phyloP scores from a whole-genome alignment of 2,888 invertebrate genomes.

The Cerastoderma edule region DNA sequence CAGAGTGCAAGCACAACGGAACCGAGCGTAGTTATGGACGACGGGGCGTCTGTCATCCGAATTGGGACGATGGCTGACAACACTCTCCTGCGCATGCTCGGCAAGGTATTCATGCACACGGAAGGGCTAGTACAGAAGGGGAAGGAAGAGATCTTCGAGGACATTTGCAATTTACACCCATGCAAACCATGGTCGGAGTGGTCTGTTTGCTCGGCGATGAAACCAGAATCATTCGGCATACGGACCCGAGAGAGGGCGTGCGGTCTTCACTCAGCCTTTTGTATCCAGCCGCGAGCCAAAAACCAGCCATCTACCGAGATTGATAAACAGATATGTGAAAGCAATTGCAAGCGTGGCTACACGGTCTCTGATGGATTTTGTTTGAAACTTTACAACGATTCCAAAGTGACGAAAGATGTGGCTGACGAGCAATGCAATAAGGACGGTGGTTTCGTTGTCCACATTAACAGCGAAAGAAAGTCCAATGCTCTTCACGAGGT shows the following conservation, averaged over 20 bases:
- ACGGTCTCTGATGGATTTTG: not conserved
- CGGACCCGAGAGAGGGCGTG: not conserved
- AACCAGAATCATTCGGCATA: not conserved
- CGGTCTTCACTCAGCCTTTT: not conserved
- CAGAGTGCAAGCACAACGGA: not conserved
- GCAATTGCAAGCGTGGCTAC: not conserved
- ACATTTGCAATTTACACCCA: not conserved
- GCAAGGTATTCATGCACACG: not conserved
- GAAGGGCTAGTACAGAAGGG: not conserved
- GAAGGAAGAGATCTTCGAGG: slow-evolving; percentile 4
- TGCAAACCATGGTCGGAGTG: slow-evolving; percentile 4
- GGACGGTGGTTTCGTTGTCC: not conserved
- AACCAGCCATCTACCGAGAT: not conserved
- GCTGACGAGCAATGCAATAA: not conserved
- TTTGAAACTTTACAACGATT: not conserved
- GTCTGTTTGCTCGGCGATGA: not conserved
- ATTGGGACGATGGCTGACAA: not conserved
- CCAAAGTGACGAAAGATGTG: not conserved
- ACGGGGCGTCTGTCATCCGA: not conserved
- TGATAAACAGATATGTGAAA: not conserved
- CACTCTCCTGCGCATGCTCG: not conserved
- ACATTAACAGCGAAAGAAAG: not conserved
- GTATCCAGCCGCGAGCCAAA: not conserved
- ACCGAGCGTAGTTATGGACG: not conserved
- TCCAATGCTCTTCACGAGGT: not conserved